A percentile compares a stretch with the other conserved stretches of the same genome.
phyloP scores from a whole-genome alignment of 2,113 vertebrate genomes.

The Grus americana region DNA sequence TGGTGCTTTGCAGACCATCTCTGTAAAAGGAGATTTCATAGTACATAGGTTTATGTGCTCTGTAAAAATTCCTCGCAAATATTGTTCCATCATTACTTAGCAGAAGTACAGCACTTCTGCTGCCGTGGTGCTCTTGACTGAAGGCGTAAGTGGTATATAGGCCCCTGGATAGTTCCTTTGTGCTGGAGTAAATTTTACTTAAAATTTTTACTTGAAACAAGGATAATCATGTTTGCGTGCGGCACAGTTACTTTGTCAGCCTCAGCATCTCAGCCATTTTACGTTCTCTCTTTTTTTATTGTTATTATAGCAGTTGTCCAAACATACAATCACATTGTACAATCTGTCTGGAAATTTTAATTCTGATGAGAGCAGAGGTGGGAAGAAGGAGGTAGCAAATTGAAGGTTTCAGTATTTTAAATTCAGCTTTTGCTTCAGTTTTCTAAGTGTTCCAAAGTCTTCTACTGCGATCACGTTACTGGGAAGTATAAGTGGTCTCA shows the following conservation, averaged over 20 bases:
- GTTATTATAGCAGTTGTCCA: conserved; percentile 49
- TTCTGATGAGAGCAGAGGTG: conserved; percentile 57
- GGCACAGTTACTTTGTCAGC: conserved; percentile 27
- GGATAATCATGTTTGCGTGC: conserved; percentile 25
- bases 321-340: conserved; percentile 41
- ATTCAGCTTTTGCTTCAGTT: conserved; percentile 36
- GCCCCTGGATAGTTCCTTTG: conserved; percentile 7
- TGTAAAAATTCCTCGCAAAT: conserved; percentile 12
- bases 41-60: not conserved
- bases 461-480: not conserved
- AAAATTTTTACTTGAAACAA: conserved; percentile 38
- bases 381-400: conserved; percentile 51
- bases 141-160: not conserved
- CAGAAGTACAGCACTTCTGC: not conserved
- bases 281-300: not conserved
- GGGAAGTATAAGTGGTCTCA: not conserved
- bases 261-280: conserved; percentile 21
- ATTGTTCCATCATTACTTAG: not conserved
- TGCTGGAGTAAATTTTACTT: conserved; percentile 29
- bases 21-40: not conserved
- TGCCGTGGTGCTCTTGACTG: not conserved
- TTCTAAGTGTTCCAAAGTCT: conserved; percentile 6
- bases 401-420: conserved; percentile 54
- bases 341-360: conserved; percentile 60
- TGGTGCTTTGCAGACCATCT: not conserved